phyloP scores from a whole-genome alignment of 92 coral and sea anemone genomes.

The Phymanthus crucifer region DNA sequence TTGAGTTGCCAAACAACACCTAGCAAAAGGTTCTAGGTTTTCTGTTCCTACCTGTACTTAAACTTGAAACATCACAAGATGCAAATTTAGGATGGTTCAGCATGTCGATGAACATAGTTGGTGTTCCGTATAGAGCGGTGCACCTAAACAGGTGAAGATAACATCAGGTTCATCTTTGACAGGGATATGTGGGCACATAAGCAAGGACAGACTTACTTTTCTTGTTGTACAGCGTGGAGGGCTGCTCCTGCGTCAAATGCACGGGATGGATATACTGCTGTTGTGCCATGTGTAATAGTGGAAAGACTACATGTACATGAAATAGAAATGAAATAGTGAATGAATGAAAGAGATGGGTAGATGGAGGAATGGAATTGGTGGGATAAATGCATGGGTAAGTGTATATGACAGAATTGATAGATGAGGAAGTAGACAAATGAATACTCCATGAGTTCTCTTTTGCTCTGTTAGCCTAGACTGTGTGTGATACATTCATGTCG shows the following conservation, averaged over 20 bases:
- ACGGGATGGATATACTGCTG: conserved; percentile 90
- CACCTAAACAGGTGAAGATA: conserved; percentile 56
- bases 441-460: no score
- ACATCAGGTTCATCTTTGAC: not conserved
- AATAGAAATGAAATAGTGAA: not conserved
- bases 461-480: no score
- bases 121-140: conserved; percentile 91
- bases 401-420: no score
- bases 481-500: no score
- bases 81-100: conserved; percentile 82
- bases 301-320: conserved; percentile 46
- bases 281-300: conserved; percentile 73
- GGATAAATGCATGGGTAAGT: no score
- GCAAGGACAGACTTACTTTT: conserved; percentile 65
- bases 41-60: conserved; percentile 79
- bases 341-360: not conserved
- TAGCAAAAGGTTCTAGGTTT: no score
- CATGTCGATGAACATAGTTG: conserved; percentile 95
- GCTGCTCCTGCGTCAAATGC: conserved; percentile 85
- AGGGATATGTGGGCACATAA: not conserved
- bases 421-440: no score
- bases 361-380: not conserved
- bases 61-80: conserved; percentile 69
- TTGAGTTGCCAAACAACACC: not conserved
- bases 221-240: conserved; percentile 78